A percentile compares a stretch with the other conserved stretches of the same genome.
These are phyloP conservation scores for Forbesichthys agassizii DNA, from an alignment of 2,113 vertebrate species.

Conservation along the genomic window DNA sequence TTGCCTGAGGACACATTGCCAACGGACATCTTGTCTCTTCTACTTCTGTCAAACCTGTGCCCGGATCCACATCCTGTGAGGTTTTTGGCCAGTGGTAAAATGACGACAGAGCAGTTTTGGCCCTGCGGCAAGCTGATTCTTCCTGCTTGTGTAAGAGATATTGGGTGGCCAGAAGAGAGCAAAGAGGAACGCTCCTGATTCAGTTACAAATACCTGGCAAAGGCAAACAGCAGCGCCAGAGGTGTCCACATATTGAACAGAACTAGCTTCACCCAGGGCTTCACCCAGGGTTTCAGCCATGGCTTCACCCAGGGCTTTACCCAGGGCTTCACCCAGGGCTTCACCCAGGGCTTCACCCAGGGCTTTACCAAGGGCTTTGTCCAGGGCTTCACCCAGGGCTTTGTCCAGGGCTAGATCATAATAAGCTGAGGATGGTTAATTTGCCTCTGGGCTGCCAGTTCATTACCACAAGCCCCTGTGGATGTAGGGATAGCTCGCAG, in stretches of 20 bases:
- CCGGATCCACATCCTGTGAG: background rate
- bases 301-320: too few relatives aligned
- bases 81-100: background rate
- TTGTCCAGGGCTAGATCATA: background rate
- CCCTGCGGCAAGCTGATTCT: conserved; percentile 10
- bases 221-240: background rate
- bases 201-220: conserved; percentile 24
- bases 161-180: conserved; percentile 35
- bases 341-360: too few relatives aligned
- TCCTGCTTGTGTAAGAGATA: conserved; percentile 55
- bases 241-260: background rate
- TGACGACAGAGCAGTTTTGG: background rate
- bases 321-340: too few relatives aligned
- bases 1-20: too few relatives aligned
- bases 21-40: too few relatives aligned
- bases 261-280: background rate
- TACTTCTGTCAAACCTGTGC: background rate
- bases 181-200: conserved; percentile 31
- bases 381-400: too few relatives aligned
- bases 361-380: too few relatives aligned
- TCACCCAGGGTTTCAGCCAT: too few relatives aligned
- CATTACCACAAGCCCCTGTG: background rate
- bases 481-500: conserved; percentile 9
- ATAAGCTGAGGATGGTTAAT: conserved; percentile 4
- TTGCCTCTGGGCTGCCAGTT: background rate